These are phyloP conservation scores for Operophtera brumata DNA, from an alignment of 2,888 invertebrate species.

Conservation along the genomic window DNA sequence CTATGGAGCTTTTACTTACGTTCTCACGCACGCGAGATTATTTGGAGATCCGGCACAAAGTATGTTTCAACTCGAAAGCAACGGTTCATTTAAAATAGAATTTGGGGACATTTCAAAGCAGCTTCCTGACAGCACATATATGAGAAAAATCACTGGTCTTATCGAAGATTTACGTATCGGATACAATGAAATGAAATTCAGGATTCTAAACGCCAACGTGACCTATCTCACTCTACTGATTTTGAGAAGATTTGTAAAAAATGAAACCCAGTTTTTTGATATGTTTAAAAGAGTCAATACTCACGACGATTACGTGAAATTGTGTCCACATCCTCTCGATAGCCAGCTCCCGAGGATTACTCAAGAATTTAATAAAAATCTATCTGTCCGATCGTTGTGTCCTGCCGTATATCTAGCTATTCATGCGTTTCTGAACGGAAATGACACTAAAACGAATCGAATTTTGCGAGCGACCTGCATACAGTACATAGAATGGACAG, in stretches of 20 bases:
- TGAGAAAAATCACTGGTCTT: constrained; percentile 14
- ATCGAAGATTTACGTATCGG: constrained; percentile 11
- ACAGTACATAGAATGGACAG: constrained; percentile 26
- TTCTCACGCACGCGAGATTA: constrained; percentile 24
- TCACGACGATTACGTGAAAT: constrained; percentile 21
- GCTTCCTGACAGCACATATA: constrained; percentile 18
- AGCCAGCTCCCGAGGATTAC: constrained; percentile 10
- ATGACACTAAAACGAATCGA: constrained; percentile 20
- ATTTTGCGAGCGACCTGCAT: constrained; percentile 20
- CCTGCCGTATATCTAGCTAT: constrained; percentile 6
- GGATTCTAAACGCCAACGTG: constrained; percentile 17
- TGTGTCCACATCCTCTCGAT: constrained; percentile 21
- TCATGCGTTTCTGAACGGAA: constrained; percentile 16
- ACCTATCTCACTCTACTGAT: constrained; percentile 23
- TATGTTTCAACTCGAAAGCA: constrained; percentile 10
- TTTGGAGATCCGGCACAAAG: constrained; percentile 17
- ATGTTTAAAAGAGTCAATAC: constrained; percentile 10
- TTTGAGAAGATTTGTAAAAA: constrained; percentile 18
- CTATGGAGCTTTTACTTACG: constrained; percentile 12
- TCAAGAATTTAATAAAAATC: background rate
- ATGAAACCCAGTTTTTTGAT: constrained; percentile 9
- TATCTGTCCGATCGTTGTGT: background rate
- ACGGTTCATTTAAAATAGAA: background rate
- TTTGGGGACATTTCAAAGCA: background rate
- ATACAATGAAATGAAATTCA: constrained; percentile 19